These are phyloP conservation scores for Epinephelus fuscoguttatus DNA, from an alignment of 2,113 vertebrate species.

Conservation along the genomic window DNA sequence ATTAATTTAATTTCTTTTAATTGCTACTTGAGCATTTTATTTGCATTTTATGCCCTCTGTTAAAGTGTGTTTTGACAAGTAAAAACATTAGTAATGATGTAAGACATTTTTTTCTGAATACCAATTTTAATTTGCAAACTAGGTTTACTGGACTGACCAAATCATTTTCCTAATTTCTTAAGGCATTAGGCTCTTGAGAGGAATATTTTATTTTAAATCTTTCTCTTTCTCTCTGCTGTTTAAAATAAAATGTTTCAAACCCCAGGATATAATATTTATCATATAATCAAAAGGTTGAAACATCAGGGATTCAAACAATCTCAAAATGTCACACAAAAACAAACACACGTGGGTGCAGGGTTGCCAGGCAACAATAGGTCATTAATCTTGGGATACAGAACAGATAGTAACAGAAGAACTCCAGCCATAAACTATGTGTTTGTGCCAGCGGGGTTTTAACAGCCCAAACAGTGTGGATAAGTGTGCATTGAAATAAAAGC, in stretches of 20 bases:
- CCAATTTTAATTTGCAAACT: no score
- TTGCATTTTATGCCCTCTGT: neutral
- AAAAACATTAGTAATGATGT: no score
- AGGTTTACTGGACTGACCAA: neutral
- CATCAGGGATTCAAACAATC: neutral
- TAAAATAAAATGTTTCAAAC: neutral
- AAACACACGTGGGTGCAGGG: neutral
- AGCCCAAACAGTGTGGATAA: neutral
- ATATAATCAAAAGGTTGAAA: neutral
- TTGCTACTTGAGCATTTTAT: neutral
- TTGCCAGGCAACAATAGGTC: neutral
- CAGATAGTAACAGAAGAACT: neutral
- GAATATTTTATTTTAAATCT: neutral
- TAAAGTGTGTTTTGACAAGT: neutral
- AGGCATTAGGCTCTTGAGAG: neutral
- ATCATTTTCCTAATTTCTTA: no score
- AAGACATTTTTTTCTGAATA: no score
- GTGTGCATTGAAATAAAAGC: neutral
- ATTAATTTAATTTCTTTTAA: neutral
- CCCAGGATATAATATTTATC: neutral
- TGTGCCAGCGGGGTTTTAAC: neutral
- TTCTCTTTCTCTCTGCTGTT: neutral
- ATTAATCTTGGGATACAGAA: neutral
- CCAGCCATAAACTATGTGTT: neutral
- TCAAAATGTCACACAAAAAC: neutral